These are phyloP conservation scores for Protophormia terraenovae DNA, from an alignment of 2,888 invertebrate species.

Conservation along the genomic window DNA sequence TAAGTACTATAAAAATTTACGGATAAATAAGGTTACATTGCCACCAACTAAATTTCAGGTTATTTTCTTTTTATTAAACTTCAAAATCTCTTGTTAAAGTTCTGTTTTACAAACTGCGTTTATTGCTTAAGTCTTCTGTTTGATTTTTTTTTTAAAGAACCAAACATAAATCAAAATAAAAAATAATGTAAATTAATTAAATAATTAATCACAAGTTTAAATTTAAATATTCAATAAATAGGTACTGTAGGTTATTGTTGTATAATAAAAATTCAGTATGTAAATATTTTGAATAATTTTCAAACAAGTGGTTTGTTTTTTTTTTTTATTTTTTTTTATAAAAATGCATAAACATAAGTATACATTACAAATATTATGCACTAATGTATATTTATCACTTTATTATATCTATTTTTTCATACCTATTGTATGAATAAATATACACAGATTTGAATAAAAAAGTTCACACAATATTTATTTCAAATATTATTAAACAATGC, in stretches of 20 bases:
- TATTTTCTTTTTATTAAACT: no score
- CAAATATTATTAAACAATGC: not conserved
- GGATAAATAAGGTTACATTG: no score
- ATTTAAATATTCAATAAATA: not conserved
- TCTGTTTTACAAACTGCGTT: no score
- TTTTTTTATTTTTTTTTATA: not conserved
- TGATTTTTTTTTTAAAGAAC: no score
- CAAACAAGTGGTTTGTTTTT: no score
- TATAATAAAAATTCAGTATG: not conserved
- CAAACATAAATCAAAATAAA: not conserved
- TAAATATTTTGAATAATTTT: not conserved
- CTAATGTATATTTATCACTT: not conserved
- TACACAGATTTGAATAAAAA: not conserved
- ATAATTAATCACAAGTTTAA: not conserved
- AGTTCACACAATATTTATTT: constrained; percentile 26
- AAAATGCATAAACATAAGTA: not conserved
- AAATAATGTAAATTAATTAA: not conserved
- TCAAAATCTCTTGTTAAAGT: no score
- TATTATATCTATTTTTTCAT: not conserved
- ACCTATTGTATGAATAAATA: not conserved
- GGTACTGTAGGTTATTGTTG: not conserved
- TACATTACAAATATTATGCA: no score
- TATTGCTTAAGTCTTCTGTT: not conserved
- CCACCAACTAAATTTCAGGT: no score
- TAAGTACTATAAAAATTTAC: no score